These are phyloP conservation scores for Drosophila persimilis DNA, from an alignment of 1,140 invertebrate species.

Conservation along the genomic window DNA sequence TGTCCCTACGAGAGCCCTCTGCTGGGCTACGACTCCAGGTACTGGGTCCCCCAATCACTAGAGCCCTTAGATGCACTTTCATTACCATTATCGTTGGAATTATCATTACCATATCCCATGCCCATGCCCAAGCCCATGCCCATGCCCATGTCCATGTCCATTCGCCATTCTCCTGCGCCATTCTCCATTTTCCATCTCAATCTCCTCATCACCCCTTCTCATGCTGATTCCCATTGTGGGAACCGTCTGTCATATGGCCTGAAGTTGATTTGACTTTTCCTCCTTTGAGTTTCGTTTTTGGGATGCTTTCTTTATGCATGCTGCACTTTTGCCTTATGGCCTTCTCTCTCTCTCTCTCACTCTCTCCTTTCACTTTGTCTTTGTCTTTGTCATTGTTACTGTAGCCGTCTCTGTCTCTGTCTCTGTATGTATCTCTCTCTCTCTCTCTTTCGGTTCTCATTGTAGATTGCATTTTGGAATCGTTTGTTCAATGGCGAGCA, in stretches of 20 bases:
- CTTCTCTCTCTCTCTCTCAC: slow-evolving; percentile 25
- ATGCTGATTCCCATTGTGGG: slow-evolving; percentile 20
- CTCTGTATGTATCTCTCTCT: slow-evolving; percentile 22
- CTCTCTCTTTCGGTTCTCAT: slow-evolving; percentile 46
- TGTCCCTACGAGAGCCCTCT: slow-evolving; percentile 84
- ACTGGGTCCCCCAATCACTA: slow-evolving; percentile 33
- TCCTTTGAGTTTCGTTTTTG: slow-evolving; percentile 5
- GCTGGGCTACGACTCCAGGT: slow-evolving; percentile 84
- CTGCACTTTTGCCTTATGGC: slow-evolving; percentile 31
- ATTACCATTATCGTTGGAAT: slow-evolving; percentile 75
- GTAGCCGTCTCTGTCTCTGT: background rate
- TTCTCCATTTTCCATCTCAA: slow-evolving; percentile 1
- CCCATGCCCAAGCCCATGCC: no score
- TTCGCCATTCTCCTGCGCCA: background rate
- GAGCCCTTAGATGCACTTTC: slow-evolving; percentile 54
- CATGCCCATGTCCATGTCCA: background rate
- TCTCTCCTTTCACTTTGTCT: slow-evolving; percentile 21
- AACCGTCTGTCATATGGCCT: slow-evolving; percentile 30
- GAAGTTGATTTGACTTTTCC: slow-evolving; percentile 70
- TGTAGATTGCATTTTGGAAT: slow-evolving; percentile 82
- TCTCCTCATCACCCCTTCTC: background rate
- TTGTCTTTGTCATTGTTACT: slow-evolving; percentile 20
- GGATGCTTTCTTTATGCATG: slow-evolving; percentile 51
- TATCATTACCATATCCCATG: slow-evolving; percentile 37
- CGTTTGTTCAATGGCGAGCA: slow-evolving; percentile 80